These are phyloP conservation scores for Oncorhynchus masou DNA, from an alignment of 2,113 vertebrate genomes.

Conservation along the genomic window DNA sequence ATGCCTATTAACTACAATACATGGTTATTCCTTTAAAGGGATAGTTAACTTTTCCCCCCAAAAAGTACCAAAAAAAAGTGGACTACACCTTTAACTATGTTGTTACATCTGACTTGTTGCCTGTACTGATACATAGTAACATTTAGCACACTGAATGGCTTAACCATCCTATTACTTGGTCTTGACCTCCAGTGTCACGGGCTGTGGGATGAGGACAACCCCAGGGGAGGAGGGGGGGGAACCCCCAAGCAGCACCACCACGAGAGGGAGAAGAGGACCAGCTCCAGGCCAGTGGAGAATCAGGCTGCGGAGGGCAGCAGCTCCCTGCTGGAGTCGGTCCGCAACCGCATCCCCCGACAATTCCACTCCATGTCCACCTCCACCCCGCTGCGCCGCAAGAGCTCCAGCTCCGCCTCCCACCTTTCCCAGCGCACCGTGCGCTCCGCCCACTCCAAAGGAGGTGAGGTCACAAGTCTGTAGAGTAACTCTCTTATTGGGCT, in stretches of 20 bases:
- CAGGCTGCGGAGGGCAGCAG: constrained; percentile 66
- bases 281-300: constrained; percentile 27
- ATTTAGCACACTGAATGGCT: no score
- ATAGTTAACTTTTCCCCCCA: no score
- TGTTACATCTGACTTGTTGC: no score
- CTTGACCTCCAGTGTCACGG: constrained; percentile 81
- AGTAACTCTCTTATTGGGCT: neutral
- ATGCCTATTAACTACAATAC: no score
- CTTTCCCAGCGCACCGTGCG: constrained; percentile 54
- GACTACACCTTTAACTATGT: no score
- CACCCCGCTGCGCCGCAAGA: constrained; percentile 68
- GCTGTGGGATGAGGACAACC: constrained; percentile 87
- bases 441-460: constrained; percentile 63
- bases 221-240: constrained; percentile 22
- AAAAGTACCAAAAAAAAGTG: no score
- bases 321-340: constrained; percentile 66
- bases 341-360: constrained; percentile 72
- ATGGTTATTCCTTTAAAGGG: no score
- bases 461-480: neutral
- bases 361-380: constrained; percentile 11
- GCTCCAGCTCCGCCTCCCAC: constrained; percentile 71
- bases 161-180: neutral
- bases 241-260: constrained; percentile 43
- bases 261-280: constrained; percentile 65
- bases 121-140: no score